These are phyloP conservation scores for Trogon surrucura DNA, from an alignment of 2,113 vertebrate species.

Conservation along the genomic window DNA sequence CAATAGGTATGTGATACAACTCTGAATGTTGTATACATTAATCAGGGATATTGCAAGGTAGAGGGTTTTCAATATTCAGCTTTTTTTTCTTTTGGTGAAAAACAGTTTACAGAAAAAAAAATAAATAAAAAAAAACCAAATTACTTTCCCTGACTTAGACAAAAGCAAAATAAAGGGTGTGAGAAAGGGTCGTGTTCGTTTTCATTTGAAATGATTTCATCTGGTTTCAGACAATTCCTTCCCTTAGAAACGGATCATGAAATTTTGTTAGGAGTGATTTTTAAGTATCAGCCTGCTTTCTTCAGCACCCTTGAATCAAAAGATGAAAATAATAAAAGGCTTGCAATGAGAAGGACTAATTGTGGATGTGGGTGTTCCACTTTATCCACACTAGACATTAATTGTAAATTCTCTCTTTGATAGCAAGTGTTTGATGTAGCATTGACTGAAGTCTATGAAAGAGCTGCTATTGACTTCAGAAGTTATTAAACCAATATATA, in stretches of 20 bases:
- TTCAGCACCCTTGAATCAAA: not conserved
- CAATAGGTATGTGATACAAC: not conserved
- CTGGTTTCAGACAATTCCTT: not conserved
- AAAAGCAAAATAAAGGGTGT: not conserved
- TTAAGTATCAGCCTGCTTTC: not conserved
- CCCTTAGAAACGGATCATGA: not conserved
- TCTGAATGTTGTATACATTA: not conserved
- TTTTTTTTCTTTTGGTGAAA: not conserved
- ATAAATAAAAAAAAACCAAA: not conserved
- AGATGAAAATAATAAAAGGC: not conserved
- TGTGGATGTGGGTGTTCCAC: not conserved
- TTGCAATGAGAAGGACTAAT: not conserved
- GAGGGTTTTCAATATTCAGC: not conserved
- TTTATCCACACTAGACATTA: not conserved
- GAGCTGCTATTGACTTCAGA: not conserved
- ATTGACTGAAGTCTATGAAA: not conserved
- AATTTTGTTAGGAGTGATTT: not conserved
- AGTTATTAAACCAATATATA: not conserved
- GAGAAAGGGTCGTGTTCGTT: not conserved
- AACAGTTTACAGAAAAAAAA: not conserved
- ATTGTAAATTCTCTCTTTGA: slow-evolving; percentile 13
- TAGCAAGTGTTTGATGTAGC: not conserved
- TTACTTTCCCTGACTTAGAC: not conserved
- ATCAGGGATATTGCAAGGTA: not conserved
- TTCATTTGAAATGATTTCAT: not conserved